These are phyloP conservation scores for Mastigias papua DNA, from an alignment of 30 jellyfish, hydroid and myxozoan genomes.

Conservation along the genomic window DNA sequence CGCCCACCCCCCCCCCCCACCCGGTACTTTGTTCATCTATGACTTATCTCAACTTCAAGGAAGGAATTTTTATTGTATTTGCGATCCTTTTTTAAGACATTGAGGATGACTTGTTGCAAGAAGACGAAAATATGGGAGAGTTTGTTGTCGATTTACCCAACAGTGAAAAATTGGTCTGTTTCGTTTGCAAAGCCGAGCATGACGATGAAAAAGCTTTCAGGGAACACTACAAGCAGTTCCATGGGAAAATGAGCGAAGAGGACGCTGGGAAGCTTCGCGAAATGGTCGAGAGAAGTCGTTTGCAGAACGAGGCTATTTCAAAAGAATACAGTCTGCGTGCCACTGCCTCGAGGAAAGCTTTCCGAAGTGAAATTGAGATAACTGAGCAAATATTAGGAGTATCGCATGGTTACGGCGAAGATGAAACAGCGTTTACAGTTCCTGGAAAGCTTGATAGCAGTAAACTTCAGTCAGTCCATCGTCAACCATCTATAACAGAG, in stretches of 20 bases:
- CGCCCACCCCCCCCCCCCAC: too few relatives aligned
- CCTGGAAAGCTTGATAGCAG: neutral
- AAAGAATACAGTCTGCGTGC: slow-evolving; percentile 76
- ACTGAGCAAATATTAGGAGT: slow-evolving; percentile 44
- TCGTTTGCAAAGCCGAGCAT: slow-evolving; percentile 72
- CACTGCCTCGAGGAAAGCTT: slow-evolving; percentile 73
- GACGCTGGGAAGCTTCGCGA: slow-evolving; percentile 64
- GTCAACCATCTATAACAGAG: neutral
- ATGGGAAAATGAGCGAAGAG: slow-evolving; percentile 56
- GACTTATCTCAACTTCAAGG: neutral
- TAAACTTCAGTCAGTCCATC: neutral
- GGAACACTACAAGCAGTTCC: slow-evolving; percentile 66
- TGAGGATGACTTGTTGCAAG: slow-evolving; percentile 17
- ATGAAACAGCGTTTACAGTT: slow-evolving; percentile 5
- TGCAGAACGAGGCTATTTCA: slow-evolving; percentile 72
- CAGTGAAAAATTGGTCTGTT: slow-evolving; percentile 56
- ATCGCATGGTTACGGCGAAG: slow-evolving; percentile 15
- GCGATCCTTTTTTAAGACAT: neutral
- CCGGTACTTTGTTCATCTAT: too few relatives aligned
- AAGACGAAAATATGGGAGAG: slow-evolving; percentile 10
- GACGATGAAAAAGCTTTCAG: slow-evolving; percentile 60
- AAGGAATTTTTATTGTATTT: neutral
- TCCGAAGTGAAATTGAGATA: slow-evolving; percentile 66
- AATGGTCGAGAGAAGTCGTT: slow-evolving; percentile 44
- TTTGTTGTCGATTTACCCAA: slow-evolving; percentile 10